Evolutionary conservation across 2,888 invertebrate genomes (phyloP).

Genomic region (Argyresthia albistria): DNA sequence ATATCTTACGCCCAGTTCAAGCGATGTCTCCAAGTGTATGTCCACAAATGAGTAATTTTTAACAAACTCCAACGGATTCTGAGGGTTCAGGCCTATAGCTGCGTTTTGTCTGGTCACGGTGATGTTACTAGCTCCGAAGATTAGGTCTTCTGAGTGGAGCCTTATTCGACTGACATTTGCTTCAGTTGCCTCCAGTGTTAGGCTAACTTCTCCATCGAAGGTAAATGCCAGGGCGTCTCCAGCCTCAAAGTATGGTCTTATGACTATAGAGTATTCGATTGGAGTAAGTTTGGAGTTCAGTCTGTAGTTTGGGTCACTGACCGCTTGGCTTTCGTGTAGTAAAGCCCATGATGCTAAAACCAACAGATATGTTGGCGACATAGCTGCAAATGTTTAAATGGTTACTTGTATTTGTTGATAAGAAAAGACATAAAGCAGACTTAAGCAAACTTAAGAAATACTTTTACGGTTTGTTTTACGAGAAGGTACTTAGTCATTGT

Average conservation of each 20-base stretch:
- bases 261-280: slow-evolving; percentile 57
- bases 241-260: slow-evolving; percentile 67
- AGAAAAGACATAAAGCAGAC: background rate
- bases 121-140: slow-evolving; percentile 29
- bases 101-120: slow-evolving; percentile 23
- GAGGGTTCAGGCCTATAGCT: slow-evolving; percentile 20
- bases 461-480: too few relatives aligned
- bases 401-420: background rate
- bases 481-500: too few relatives aligned
- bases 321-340: slow-evolving; percentile 9
- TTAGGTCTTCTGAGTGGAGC: slow-evolving; percentile 47
- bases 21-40: slow-evolving; percentile 43
- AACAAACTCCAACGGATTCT: slow-evolving; percentile 37
- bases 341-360: slow-evolving; percentile 17
- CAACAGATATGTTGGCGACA: slow-evolving; percentile 20
- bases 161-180: slow-evolving; percentile 38
- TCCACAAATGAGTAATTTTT: slow-evolving; percentile 55
- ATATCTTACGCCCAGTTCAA: slow-evolving; percentile 48
- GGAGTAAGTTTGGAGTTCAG: slow-evolving; percentile 60
- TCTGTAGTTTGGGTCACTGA: slow-evolving; percentile 42
- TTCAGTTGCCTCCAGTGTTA: slow-evolving; percentile 33
- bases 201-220: slow-evolving; percentile 59
- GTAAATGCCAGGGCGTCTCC: slow-evolving; percentile 43
- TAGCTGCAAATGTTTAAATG: slow-evolving; percentile 30
- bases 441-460: too few relatives aligned